Conservation (phyloP, 1,140 invertebrate genomes). For the Orussus abietinus region DNA sequence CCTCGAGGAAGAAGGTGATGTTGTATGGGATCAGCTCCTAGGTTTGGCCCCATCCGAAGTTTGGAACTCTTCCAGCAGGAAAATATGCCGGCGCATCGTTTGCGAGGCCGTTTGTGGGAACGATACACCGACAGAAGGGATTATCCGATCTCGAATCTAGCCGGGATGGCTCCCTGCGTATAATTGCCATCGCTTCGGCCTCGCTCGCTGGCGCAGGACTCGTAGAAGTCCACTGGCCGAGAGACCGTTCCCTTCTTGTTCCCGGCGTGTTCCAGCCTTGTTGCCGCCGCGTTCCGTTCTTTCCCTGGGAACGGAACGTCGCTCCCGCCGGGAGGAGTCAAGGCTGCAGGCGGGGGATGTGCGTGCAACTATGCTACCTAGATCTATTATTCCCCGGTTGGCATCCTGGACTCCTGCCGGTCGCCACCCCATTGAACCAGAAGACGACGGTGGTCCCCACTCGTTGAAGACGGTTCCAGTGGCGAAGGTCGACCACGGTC, state of each 20-base stretch:
- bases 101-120: too few species aligned
- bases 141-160: slow-evolving; percentile 51
- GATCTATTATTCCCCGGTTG: slow-evolving; percentile 42
- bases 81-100: too few species aligned
- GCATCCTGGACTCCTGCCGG: slow-evolving; percentile 23
- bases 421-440: too few species aligned
- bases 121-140: slow-evolving; percentile 46
- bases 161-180: slow-evolving; percentile 43
- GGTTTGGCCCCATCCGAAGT: too few species aligned
- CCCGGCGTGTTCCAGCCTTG: not conserved
- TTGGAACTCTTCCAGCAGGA: too few species aligned
- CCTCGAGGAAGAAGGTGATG: too few species aligned
- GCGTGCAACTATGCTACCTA: slow-evolving; percentile 50
- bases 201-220: slow-evolving; percentile 16
- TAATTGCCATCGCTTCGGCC: slow-evolving; percentile 40
- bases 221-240: slow-evolving; percentile 13
- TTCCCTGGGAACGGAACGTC: slow-evolving; percentile 10
- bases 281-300: slow-evolving; percentile 13
- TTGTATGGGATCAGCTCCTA: too few species aligned
- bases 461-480: too few species aligned
- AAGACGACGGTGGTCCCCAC: too few species aligned
- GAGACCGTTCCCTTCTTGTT: slow-evolving; percentile 7
- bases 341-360: slow-evolving; percentile 49
- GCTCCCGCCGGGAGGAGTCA: slow-evolving; percentile 32
- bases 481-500: too few species aligned